phyloP scores from a whole-genome alignment of 2,888 invertebrate genomes.

The Acleris laterana region DNA sequence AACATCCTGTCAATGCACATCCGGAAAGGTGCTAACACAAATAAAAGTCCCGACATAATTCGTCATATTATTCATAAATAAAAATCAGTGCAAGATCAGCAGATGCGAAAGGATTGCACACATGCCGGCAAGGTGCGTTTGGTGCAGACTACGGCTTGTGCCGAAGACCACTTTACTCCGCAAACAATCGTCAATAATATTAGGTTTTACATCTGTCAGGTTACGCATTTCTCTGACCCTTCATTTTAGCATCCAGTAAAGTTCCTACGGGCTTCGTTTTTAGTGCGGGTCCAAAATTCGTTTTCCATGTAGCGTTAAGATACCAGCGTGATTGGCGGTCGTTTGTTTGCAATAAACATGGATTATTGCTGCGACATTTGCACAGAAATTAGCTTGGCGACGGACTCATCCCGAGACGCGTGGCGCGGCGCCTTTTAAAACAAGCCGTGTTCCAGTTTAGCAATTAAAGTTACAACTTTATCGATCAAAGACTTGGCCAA shows the following conservation, averaged over 20 bases:
- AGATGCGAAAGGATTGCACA: constrained; percentile 83
- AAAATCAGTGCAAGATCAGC: constrained; percentile 79
- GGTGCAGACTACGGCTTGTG: constrained; percentile 68
- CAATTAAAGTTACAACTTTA: constrained; percentile 83
- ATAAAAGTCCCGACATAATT: constrained; percentile 78
- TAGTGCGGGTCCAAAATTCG: constrained; percentile 7
- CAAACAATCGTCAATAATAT: constrained; percentile 62
- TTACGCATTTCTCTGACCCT: constrained; percentile 46
- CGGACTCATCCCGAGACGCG: constrained; percentile 55
- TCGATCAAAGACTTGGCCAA: constrained; percentile 74
- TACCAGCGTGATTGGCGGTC: constrained; percentile 33
- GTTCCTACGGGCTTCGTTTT: neutral
- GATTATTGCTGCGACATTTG: constrained; percentile 48
- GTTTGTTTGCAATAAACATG: constrained; percentile 37
- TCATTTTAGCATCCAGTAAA: constrained; percentile 8
- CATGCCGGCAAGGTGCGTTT: constrained; percentile 77
- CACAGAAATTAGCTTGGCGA: constrained; percentile 48
- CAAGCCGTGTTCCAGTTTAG: constrained; percentile 69
- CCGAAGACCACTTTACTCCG: constrained; percentile 64
- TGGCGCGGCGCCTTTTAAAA: constrained; percentile 73
- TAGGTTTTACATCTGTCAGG: constrained; percentile 63
- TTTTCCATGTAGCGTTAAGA: constrained; percentile 39
- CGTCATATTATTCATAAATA: constrained; percentile 83
- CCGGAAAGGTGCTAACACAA: constrained; percentile 79
- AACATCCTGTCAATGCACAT: constrained; percentile 75